Evolutionary conservation across 1,140 invertebrate genomes (phyloP).

Genomic region (Adoxophyes honmai): DNA sequence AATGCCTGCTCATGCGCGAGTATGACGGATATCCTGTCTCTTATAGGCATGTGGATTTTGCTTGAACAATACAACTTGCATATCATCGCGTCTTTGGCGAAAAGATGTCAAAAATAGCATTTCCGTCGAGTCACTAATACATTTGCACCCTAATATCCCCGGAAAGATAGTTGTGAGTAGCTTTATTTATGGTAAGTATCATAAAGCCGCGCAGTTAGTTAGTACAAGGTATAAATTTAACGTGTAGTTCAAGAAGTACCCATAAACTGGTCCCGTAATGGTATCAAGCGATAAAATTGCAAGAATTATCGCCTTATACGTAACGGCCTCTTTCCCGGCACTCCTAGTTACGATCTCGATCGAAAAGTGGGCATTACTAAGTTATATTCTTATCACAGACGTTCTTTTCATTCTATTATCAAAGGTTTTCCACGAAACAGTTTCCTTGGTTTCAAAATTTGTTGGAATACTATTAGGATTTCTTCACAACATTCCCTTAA

Average conservation of each 20-base stretch:
- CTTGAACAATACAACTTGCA: background rate
- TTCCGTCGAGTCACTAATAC: no score
- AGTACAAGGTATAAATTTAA: background rate
- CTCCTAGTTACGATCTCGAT: background rate
- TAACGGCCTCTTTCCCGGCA: background rate
- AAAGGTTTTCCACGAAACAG: no score
- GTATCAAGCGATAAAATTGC: background rate
- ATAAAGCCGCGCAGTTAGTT: no score
- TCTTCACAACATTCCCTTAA: no score
- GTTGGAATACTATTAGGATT: no score
- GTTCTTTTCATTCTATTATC: no score
- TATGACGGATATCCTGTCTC: slow-evolving; percentile 44
- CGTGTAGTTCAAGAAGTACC: background rate
- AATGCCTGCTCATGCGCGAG: slow-evolving; percentile 25
- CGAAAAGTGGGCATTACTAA: background rate
- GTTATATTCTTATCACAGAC: no score
- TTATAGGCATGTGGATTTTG: slow-evolving; percentile 14
- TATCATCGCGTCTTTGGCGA: background rate
- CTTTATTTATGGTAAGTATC: no score
- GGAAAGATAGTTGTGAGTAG: no score
- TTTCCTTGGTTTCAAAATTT: no score
- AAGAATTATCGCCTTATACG: slow-evolving; percentile 1
- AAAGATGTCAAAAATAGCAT: no score
- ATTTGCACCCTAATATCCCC: no score
- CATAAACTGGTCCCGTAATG: background rate